Evolutionary conservation across 2,797 vertebrate species (phyloP), one percentile per base, ranked within the genome.

Genomic region (Sorex maritimensis): DNA sequence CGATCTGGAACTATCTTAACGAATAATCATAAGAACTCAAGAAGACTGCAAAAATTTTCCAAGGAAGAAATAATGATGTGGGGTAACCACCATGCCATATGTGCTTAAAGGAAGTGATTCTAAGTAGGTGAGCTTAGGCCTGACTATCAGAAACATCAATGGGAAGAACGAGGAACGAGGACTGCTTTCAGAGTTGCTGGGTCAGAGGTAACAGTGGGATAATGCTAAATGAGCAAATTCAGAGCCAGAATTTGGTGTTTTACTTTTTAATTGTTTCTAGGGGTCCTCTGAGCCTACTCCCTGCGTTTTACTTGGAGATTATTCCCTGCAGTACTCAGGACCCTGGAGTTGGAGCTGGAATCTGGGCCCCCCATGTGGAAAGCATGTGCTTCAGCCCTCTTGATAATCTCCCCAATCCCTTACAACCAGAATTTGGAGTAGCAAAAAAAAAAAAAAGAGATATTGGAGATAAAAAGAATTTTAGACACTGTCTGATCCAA

Each of bases 101-200:
- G 19, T 75, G 30, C 80, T 26, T 85, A 95, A 79, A 86, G 46
- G 30, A 71, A 86, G 28, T 34, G 8, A 73, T 65, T 30, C 49
- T 46, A 55, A 58, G 73, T 69, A 74, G 19, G 74, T 21, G 26
- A 52, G 19, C 55, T 75, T 69, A 52, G 28, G 58, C 69, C n/a
- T n/a, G 34, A 58, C 2, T 69, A 19, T n/a, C 15, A 82, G 67
- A 93, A 80, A 80, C 26, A 67, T 58, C n/a, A 30, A 65, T 73
- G 55, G 30, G 9, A 21, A 81, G 41, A 26, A 17, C 63, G 11
- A 15, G 17, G 14, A 19, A 15, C 15, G 13, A 46, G 2, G 17
- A 17, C 41, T 52, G 23, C 4, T 41, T 41, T 82, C 41, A 34
- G 75, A 82, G 75, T 9, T 65, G 68, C 34, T 71, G 72, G 13